phyloP scores from a whole-genome alignment of 2,888 invertebrate genomes.

The Eumacrocentrus americanus region DNA sequence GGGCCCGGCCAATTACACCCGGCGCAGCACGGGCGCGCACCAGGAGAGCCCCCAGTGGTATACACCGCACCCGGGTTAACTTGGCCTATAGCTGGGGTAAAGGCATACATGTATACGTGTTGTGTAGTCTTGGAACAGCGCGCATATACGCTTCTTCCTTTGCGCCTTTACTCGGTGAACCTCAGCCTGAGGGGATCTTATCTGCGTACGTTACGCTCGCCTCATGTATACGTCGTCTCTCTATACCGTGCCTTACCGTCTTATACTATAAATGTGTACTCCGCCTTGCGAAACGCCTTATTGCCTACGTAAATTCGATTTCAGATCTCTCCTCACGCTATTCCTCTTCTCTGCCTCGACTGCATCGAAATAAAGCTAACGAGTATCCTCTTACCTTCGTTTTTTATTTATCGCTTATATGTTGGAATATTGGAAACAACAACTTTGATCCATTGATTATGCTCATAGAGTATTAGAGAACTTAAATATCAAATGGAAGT shows the following conservation, averaged over 20 bases:
- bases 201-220: constrained; percentile 27
- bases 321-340: constrained; percentile 29
- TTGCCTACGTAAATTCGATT: constrained; percentile 30
- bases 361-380: too few relatives aligned
- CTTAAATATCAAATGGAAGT: too few relatives aligned
- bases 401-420: too few relatives aligned
- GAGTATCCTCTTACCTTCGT: too few relatives aligned
- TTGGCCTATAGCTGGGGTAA: neutral
- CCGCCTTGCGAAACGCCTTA: constrained; percentile 22
- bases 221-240: constrained; percentile 10
- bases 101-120: neutral
- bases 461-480: too few relatives aligned
- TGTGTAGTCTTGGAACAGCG: too few relatives aligned
- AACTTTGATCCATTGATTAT: too few relatives aligned
- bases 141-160: neutral
- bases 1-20: constrained; percentile 29
- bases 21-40: constrained; percentile 23
- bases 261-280: constrained; percentile 7
- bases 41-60: constrained; percentile 2
- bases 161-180: constrained; percentile 15
- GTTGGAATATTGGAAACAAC: too few relatives aligned
- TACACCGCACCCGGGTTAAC: constrained; percentile 14
- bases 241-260: constrained; percentile 9
- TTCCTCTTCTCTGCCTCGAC: too few relatives aligned
- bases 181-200: constrained; percentile 25